Base-by-base conservation (phyloP, 1,140 invertebrate species). In the Trichonephila clavata region DNA sequence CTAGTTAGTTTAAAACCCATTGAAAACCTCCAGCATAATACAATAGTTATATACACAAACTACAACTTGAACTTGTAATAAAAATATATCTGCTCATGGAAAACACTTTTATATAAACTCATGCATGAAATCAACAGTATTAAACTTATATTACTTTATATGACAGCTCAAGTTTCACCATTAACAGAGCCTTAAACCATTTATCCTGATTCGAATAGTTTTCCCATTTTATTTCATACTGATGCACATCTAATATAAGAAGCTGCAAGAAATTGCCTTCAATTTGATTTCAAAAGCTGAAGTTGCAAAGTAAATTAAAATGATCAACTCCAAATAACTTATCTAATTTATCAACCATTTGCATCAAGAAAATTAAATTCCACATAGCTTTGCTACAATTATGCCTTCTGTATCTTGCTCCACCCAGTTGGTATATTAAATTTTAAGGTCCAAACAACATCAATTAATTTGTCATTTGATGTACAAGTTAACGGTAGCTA, bases 391-490 rank as follows among this genome's bases (percentile, higher is more conserved):
- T n/a, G 59, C 3, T n/a, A 60, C 50, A 3, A 57, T 59, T 16
- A 8, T n/a, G 21, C n/a, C n/a, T 59, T 24, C n/a, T 18, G 10
- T 18, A n/a, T 32, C n/a, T 32, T 59, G 83, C 50, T 24, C 4
- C 24, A 21, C 57, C 27, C 5, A 86, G 59, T 18, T 39, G 14
- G 71, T 43, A 81, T 90, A 90, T 90, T 90, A 90, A 90, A 90
- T 90, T 90, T 90, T 32, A 13, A 39, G 50, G 68, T 90, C 89
- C 89, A 81, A 90, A 90, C 89, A 90, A 90, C 89, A 90, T 90
- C 89, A 90, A 90, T 90, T 90, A 90, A 90, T 90, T 90, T 77
- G 89, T 81, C 89, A 77, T 90, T 90, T 90, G 89, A 81, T 71
- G 57, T 60, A 50, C 39, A n/a, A n/a, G 89, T 77, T 80, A 90